A percentile compares a stretch with the other conserved stretches of the same genome.
Conservation (phyloP, 2,888 invertebrate species). For the Laothoe populi region DNA sequence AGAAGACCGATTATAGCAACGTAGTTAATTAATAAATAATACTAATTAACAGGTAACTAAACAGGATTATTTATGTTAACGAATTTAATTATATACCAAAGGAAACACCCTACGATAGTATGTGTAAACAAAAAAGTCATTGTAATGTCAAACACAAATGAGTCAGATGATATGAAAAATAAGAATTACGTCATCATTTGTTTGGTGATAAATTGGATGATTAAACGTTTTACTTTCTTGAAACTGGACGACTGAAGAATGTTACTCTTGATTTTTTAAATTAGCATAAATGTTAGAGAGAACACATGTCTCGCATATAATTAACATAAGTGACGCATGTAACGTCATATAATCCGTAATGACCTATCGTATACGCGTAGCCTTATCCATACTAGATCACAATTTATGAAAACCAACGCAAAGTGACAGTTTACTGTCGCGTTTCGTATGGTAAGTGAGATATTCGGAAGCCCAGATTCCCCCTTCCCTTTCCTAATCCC, state of each 20-base stretch:
- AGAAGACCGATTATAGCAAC: too few species aligned
- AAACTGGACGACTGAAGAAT: slow-evolving; percentile 1
- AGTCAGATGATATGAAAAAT: slow-evolving; percentile 40
- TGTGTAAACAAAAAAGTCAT: slow-evolving; percentile 35
- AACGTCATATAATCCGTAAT: slow-evolving; percentile 7
- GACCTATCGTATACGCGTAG: slow-evolving; percentile 3
- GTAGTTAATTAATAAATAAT: too few species aligned
- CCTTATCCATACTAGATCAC: slow-evolving; percentile 9
- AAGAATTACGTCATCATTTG: slow-evolving; percentile 48
- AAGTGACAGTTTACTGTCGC: too few species aligned
- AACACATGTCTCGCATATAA: not conserved
- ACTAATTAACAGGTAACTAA: not conserved
- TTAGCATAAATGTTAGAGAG: not conserved
- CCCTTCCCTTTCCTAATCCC: too few species aligned
- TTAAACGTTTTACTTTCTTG: slow-evolving; percentile 41
- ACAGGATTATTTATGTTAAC: not conserved
- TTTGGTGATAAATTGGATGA: slow-evolving; percentile 61
- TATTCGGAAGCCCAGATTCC: too few species aligned
- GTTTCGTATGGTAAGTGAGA: too few species aligned
- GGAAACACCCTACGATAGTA: slow-evolving; percentile 36
- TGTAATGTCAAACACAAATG: slow-evolving; percentile 32
- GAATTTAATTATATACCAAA: slow-evolving; percentile 21
- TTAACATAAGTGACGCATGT: slow-evolving; percentile 2
- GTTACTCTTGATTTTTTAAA: slow-evolving; percentile 8
- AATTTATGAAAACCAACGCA: slow-evolving; percentile 11